Evolutionary conservation across 2,888 invertebrate genomes (phyloP).

Genomic region (Apamea monoglypha): DNA sequence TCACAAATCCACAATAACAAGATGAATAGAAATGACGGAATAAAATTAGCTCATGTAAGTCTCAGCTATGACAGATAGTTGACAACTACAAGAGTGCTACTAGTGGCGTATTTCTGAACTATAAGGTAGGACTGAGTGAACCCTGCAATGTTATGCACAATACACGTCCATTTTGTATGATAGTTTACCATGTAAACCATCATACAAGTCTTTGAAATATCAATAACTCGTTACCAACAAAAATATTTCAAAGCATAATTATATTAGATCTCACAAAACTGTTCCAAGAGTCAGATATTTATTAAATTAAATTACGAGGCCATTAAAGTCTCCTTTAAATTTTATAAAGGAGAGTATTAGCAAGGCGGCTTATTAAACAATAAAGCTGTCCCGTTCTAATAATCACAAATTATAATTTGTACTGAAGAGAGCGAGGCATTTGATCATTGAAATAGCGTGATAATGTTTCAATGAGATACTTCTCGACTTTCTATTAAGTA

Average conservation of each 20-base stretch:
- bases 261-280: background rate
- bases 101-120: no score
- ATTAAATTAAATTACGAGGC: background rate
- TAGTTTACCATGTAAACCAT: no score
- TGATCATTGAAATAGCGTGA: background rate
- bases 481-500: background rate
- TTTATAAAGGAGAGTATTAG: background rate
- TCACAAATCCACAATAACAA: no score
- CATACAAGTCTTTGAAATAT: no score
- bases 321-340: background rate
- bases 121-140: no score
- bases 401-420: background rate
- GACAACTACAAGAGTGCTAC: no score
- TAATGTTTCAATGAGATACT: background rate
- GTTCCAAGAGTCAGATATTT: background rate
- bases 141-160: no score
- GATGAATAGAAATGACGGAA: no score
- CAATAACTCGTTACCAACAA: background rate
- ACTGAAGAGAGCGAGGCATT: background rate
- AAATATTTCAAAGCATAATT: background rate
- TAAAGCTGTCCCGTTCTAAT: background rate
- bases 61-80: no score
- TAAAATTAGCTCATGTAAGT: no score
- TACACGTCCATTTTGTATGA: no score
- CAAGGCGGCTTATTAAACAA: slow-evolving; percentile 1